Percentiles rank a stretch among this genome's conserved stretches.
phyloP scores from a whole-genome alignment of 2,113 vertebrate species.

The Thamnaconus septentrionalis region DNA sequence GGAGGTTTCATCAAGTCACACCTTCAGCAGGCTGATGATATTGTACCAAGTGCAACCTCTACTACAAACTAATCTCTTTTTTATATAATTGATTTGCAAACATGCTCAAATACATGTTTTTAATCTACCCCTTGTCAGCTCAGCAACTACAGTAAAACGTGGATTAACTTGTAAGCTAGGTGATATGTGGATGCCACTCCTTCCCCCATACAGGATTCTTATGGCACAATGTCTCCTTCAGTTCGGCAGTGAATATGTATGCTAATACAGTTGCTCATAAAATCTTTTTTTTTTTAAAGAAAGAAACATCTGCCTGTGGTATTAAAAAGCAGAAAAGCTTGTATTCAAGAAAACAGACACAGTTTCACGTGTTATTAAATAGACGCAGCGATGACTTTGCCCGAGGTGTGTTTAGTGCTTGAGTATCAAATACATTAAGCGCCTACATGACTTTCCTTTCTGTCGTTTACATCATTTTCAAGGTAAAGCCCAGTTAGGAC shows the following conservation, averaged over 20 bases:
- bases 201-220: slow-evolving; percentile 32
- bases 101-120: slow-evolving; percentile 75
- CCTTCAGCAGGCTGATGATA: slow-evolving; percentile 58
- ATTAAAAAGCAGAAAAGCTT: slow-evolving; percentile 14
- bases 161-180: slow-evolving; percentile 77
- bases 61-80: slow-evolving; percentile 75
- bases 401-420: slow-evolving; percentile 34
- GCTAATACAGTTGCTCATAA: slow-evolving; percentile 72
- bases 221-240: slow-evolving; percentile 43
- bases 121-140: slow-evolving; percentile 74
- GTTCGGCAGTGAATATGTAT: slow-evolving; percentile 75
- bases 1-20: background rate
- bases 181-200: slow-evolving; percentile 57
- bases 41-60: slow-evolving; percentile 63
- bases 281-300: slow-evolving; percentile 34
- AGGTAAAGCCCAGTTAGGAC: too few relatives aligned
- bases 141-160: slow-evolving; percentile 75
- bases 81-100: slow-evolving; percentile 78
- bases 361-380: background rate
- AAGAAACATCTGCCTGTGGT: slow-evolving; percentile 55
- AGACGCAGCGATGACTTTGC: slow-evolving; percentile 42
- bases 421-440: slow-evolving; percentile 21
- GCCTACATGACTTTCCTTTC: background rate
- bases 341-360: too few relatives aligned
- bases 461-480: too few relatives aligned